Base-by-base conservation (phyloP, 2,113 vertebrate species). In the Ceyx cyanopectus region DNA sequence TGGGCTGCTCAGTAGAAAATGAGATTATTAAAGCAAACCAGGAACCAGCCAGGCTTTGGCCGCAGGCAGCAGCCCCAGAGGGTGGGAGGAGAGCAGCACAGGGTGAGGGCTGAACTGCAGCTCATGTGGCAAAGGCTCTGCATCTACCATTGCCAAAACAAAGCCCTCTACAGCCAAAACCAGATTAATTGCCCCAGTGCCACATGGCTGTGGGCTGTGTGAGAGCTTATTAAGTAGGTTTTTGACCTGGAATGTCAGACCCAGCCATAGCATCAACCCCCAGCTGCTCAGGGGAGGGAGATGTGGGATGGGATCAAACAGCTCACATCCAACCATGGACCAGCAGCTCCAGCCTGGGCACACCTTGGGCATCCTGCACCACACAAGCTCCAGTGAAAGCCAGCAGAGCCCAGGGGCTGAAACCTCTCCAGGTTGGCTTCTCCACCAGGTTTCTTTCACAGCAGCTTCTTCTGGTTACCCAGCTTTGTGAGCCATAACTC, bases 61-160 rank as follows among this genome's bases (percentile, higher is more conserved):
- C 48, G 43, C 23, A 2, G 1, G 3, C 3, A 5, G 19, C 6
- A 3, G 32, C 48, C 5, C 9, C 14, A 12, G 18, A 15, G 20
- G 24, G 18, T 8, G 54, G 78, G 34, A 30, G 46, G 24, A 43
- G 13, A 0, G 2, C 43, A 6, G 29, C 11, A 10, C 3, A 7
- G 27, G 14, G 48, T 37, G 2, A 12, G 0, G 4, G 26, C 62
- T 12, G 43, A 41, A 14, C 57, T 34, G 45, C 45, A 30, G 29
- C 12, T 57, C n/a, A 7, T 5, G 21, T 18, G 21, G 53, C 45
- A 89, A 34, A 27, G 14, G 46, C 37, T 56, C 72, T 27, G 50
- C 50, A 34, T 63, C 50, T 48, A 4, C 29, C 5, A 0, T 5
- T 26, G 70, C 63, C 53, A 32, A 3, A 45, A 32, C 57, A 84